These are phyloP conservation scores for Notolepis coatsorum DNA, from an alignment of 2,797 vertebrate species.

Conservation along the genomic window DNA sequence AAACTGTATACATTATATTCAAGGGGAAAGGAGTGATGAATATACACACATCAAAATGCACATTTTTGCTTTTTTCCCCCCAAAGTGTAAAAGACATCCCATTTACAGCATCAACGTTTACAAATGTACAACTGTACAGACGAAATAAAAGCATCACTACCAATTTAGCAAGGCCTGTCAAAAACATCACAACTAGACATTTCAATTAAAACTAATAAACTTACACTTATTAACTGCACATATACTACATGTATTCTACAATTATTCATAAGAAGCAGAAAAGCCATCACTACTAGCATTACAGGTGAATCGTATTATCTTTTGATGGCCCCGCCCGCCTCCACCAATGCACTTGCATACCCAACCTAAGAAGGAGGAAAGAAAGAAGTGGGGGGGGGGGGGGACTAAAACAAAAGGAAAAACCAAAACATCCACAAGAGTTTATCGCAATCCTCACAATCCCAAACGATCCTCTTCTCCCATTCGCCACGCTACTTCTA, in stretches of 20 bases:
- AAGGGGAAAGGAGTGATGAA: constrained; percentile 93
- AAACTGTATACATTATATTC: constrained; percentile 99
- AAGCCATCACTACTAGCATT: constrained; percentile 92
- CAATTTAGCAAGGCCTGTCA: constrained; percentile 96
- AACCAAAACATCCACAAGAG: constrained; percentile 46
- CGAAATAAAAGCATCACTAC: constrained; percentile 94
- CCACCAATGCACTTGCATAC: constrained; percentile 65
- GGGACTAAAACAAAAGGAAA: constrained; percentile 43
- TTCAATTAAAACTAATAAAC: constrained; percentile 91
- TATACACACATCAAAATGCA: constrained; percentile 98
- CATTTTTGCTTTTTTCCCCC: constrained; percentile 84
- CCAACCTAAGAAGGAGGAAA: constrained; percentile 44
- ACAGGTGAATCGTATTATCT: constrained; percentile 86
- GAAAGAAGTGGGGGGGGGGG: too few species aligned
- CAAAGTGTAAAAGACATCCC: constrained; percentile 94
- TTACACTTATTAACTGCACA: constrained; percentile 97
- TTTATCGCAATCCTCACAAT: constrained; percentile 39
- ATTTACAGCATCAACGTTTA: constrained; percentile 99
- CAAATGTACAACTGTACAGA: constrained; percentile 99
- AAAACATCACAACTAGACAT: constrained; percentile 89
- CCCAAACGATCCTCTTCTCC: constrained; percentile 50
- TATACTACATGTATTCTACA: constrained; percentile 93
- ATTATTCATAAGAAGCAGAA: constrained; percentile 91
- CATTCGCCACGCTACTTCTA: constrained; percentile 45
- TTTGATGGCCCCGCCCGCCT: constrained; percentile 82